phyloP scores from a whole-genome alignment of 2,113 vertebrate species.

The Gasterosteus aculeatus region DNA sequence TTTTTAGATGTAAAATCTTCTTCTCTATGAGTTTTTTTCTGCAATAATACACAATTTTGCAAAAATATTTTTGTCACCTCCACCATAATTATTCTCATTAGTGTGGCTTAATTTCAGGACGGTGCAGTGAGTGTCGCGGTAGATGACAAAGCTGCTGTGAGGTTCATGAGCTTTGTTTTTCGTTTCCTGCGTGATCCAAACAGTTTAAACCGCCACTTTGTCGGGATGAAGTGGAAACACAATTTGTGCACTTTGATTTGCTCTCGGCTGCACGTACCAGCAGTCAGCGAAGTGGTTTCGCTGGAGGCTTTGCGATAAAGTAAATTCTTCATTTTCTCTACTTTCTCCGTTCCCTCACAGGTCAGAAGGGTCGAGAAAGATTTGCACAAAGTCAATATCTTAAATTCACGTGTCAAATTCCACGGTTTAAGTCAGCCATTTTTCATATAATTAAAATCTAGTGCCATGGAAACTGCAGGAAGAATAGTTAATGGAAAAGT shows the following conservation, averaged over 20 bases:
- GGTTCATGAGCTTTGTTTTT: no score
- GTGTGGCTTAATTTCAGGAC: neutral
- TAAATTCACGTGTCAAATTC: constrained; percentile 4
- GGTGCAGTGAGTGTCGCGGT: no score
- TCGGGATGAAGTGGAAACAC: neutral
- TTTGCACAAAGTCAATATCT: constrained; percentile 11
- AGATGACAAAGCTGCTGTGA: no score
- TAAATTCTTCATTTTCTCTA: neutral
- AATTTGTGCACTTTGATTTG: neutral
- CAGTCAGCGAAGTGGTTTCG: neutral
- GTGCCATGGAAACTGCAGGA: neutral
- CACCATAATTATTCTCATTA: constrained; percentile 17
- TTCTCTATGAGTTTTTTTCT: constrained; percentile 31
- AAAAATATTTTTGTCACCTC: constrained; percentile 16
- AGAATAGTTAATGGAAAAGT: neutral
- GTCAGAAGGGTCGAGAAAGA: constrained; percentile 6
- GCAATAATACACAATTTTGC: neutral
- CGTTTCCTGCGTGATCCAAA: no score
- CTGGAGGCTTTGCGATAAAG: neutral
- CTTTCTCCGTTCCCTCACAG: constrained; percentile 16
- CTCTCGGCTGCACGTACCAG: neutral
- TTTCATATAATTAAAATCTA: neutral
- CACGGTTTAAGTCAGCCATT: neutral
- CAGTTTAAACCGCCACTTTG: neutral
- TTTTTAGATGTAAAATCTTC: constrained; percentile 17